Base-by-base conservation (phyloP, 2,113 vertebrate genomes). In the Ceuthmochares aereus region DNA sequence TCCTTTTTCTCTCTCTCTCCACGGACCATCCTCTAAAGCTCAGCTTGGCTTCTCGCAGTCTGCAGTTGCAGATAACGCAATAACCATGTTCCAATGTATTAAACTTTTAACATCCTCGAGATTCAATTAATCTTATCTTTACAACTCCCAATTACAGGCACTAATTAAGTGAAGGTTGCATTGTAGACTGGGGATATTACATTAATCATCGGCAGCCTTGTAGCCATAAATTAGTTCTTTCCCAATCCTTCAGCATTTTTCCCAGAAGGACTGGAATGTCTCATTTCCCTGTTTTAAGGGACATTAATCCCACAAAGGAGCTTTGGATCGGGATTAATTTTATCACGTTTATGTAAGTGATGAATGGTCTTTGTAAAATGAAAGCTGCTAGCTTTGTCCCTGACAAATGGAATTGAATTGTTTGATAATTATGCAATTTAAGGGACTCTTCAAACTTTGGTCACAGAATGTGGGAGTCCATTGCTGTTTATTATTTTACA, bases 101-200 rank as follows among this genome's bases (percentile, higher is more conserved):
- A 97, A 97, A 98, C 97, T 98, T 97, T 96, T 95, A 98, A 97
- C 98, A 97, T 97, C 95, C 96, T 93, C 95, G 82, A 97, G 96
- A 98, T 98, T 98, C 98, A 98, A 98, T 98, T 98, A 98, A 98
- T 98, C 98, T 98, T 98, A 98, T 98, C 98, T 98, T 98, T 98
- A 98, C 96, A 98, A 98, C 97, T 98, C 97, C 97, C 98, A 98
- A 98, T 98, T 98, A 98, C 96, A 98, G 98, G 94, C 97, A 84
- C 96, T 98, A 98, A 98, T 98, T 98, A 98, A 98, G 97, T 97
- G 97, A 96, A 96, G 92, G 97, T 97, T 84, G 96, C 95, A 95
- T 93, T 96, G 93, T 97, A 92, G 97, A 75, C 92, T 54, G 78
- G 93, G 95, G 96, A 93, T 97, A 91, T 88, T 91, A 96, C 97